Conservation (phyloP, 2,113 vertebrate genomes). For the Nothoprocta pentlandii region DNA sequence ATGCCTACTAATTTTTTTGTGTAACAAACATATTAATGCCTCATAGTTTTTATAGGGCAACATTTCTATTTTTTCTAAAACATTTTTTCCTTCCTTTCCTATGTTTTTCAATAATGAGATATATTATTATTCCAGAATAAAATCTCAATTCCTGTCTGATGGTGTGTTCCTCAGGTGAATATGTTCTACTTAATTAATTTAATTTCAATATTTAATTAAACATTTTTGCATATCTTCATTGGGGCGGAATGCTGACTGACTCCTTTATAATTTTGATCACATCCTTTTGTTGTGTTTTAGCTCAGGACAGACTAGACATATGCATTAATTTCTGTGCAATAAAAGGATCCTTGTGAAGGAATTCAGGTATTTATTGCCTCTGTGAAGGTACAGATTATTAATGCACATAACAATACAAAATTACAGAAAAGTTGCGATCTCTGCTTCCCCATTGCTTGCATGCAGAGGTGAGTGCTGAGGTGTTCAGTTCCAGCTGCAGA, state of each 20-base stretch:
- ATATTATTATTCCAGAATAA: background rate
- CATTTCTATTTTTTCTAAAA: background rate
- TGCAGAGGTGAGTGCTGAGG: background rate
- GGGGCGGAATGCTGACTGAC: slow-evolving; percentile 46
- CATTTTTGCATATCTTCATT: background rate
- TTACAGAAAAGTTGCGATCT: background rate
- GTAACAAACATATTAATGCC: fast-evolving
- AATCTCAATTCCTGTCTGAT: background rate
- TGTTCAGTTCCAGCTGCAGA: fast-evolving
- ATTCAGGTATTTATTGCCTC: background rate
- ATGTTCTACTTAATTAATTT: slow-evolving; percentile 51
- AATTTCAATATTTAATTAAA: slow-evolving; percentile 65
- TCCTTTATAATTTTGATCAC: slow-evolving; percentile 44
- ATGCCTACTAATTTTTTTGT: background rate
- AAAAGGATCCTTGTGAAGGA: background rate
- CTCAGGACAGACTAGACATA: background rate
- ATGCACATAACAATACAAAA: background rate
- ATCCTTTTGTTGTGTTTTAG: background rate
- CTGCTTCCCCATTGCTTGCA: background rate
- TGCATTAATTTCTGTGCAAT: background rate
- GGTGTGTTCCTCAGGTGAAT: background rate
- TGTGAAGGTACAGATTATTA: background rate
- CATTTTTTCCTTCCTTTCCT: background rate
- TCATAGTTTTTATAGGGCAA: background rate
- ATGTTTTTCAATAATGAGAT: background rate